A percentile compares a stretch with the other conserved stretches of the same genome.
phyloP scores from a whole-genome alignment of 2,113 vertebrate genomes.

The Regulus satrapa region DNA sequence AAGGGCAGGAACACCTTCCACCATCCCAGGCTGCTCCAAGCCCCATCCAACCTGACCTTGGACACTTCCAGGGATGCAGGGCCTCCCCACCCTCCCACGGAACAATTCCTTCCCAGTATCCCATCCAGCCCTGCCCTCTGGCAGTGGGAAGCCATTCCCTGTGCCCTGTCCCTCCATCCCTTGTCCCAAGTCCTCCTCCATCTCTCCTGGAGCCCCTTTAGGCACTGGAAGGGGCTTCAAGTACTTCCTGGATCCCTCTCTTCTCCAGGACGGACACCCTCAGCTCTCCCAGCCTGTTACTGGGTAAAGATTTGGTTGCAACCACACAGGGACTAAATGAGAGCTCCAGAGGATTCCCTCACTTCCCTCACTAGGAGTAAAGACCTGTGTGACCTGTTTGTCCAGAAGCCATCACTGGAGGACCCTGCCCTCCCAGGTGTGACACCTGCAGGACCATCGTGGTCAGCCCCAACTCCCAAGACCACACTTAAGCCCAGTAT shows the following conservation, averaged over 20 bases:
- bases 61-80: neutral
- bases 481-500: neutral
- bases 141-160: neutral
- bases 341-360: neutral
- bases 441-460: neutral
- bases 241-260: neutral
- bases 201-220: neutral
- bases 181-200: neutral
- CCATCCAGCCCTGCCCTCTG: neutral
- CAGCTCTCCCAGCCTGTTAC: neutral
- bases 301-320: neutral
- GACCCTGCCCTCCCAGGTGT: neutral
- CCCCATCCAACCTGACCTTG: rapidly evolving
- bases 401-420: neutral
- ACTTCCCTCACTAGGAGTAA: too few species aligned
- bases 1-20: neutral
- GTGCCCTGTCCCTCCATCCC: neutral
- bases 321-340: rapidly evolving
- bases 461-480: neutral
- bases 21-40: rapidly evolving
- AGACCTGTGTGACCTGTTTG: neutral
- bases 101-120: neutral
- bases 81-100: rapidly evolving
- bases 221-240: neutral
- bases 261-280: neutral